Base-by-base conservation (phyloP, 2,113 vertebrate genomes). In the Gymnocephalus cernua region DNA sequence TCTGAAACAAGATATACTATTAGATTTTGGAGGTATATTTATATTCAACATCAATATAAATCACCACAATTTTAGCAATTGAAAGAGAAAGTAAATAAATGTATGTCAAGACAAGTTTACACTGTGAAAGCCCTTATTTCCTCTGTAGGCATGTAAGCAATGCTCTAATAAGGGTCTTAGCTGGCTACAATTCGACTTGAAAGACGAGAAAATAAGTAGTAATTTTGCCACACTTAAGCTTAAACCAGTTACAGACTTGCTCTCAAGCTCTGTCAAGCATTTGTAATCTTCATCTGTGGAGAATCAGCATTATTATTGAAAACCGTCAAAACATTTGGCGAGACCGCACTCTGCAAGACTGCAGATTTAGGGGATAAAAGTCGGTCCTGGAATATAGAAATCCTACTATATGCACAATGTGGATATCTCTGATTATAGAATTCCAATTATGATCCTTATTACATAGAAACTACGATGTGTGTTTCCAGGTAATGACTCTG, bases 281-380 rank as follows among this genome's bases (percentile, higher is more conserved):
- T 41, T 47, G 13, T 62, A 57, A 29, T 65, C 10, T 58, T 56
- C 35, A 21, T 62, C 44, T 61, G 47, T 23, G 38, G 27, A 54
- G 53, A 65, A 61, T 81, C n/a, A 66, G 15, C 21, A 50, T n/a
- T 66, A 32, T 32, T n/a, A 32, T 23, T 57, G 44, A 21, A 69
- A 59, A 25, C 45, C 9, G 6, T 50, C 44, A 48, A 27, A 51
- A 59, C 4, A 6, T 65, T 21, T 54, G 25, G 6, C 13, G 8
- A 10, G 21, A 32, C 19, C 3, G 3, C 25, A 58, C 18, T 35
- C n/a, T 53, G 29, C 3, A 27, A 47, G 48, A 54, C n/a, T 47
- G 38, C 18, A 32, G 27, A 69, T 77, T 48, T 9, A 19, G 6
- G 19, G 32, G 18, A 15, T 35, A 58, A n/a, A 2, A 35, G 6